These are phyloP conservation scores for Solea solea DNA, from an alignment of 2,113 vertebrate genomes.

Conservation along the genomic window DNA sequence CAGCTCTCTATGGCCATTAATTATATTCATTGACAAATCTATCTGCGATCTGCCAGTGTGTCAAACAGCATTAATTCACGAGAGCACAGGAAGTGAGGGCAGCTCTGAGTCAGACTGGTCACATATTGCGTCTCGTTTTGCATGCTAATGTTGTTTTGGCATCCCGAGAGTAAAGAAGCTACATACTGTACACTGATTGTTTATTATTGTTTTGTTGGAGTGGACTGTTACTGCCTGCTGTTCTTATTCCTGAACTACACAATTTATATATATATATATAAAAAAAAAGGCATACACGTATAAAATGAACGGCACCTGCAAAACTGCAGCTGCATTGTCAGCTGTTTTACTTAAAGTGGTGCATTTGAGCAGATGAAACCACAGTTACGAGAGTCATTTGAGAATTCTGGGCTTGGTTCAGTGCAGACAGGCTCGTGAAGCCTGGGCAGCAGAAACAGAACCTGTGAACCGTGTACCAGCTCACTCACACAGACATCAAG, in stretches of 20 bases:
- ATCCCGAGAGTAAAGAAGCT: not conserved
- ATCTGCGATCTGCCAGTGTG: not conserved
- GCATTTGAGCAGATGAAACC: conserved; percentile 20
- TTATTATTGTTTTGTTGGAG: conserved; percentile 13
- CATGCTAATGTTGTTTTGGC: too few relatives aligned
- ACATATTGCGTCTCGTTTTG: not conserved
- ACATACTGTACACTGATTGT: not conserved
- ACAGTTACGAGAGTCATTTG: conserved; percentile 33
- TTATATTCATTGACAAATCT: not conserved
- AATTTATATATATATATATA: not conserved
- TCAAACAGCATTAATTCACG: not conserved
- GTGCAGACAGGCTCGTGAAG: conserved; percentile 24
- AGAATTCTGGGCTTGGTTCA: conserved; percentile 36
- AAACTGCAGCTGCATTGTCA: conserved; percentile 31
- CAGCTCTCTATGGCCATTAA: not conserved
- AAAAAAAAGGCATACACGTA: not conserved
- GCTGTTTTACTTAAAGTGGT: conserved; percentile 21
- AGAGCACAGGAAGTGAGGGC: not conserved
- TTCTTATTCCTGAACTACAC: conserved; percentile 8
- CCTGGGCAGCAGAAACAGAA: conserved; percentile 50
- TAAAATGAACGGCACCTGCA: not conserved
- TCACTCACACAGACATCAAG: conserved; percentile 49
- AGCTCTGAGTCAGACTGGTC: not conserved
- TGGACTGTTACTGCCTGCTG: not conserved
- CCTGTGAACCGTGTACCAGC: conserved; percentile 51